Percentiles rank a stretch among this genome's conserved stretches.
Conservation (phyloP, 2,113 vertebrate species). For the Climacteris rufus region DNA sequence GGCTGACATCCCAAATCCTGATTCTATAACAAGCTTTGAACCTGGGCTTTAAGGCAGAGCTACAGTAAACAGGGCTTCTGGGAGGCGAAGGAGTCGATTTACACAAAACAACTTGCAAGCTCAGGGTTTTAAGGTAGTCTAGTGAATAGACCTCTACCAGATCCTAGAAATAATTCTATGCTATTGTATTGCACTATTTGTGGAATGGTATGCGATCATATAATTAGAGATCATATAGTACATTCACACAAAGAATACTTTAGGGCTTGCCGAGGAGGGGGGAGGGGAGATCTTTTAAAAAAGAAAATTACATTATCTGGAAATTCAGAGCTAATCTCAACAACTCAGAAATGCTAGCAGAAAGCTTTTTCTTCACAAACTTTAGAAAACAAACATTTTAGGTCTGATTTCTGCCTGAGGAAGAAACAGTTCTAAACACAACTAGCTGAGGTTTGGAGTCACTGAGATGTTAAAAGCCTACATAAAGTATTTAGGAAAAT, state of each 20-base stretch:
- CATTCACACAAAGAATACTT: slow-evolving; percentile 37
- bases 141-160: slow-evolving; percentile 18
- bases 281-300: background rate
- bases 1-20: slow-evolving; percentile 4
- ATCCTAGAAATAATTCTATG: slow-evolving; percentile 54
- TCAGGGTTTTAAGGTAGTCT: slow-evolving; percentile 29
- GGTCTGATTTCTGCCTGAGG: background rate
- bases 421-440: background rate
- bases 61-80: background rate
- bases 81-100: background rate
- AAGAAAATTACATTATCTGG: slow-evolving; percentile 2
- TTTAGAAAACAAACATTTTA: background rate
- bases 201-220: slow-evolving; percentile 44
- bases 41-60: background rate
- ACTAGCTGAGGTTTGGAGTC: background rate
- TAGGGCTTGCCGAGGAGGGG: background rate
- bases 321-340: slow-evolving; percentile 9
- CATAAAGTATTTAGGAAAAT: background rate
- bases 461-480: background rate
- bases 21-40: background rate
- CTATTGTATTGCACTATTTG: slow-evolving; percentile 54
- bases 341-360: background rate
- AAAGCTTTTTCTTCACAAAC: background rate
- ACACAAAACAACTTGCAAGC: slow-evolving; percentile 13
- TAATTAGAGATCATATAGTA: slow-evolving; percentile 57